phyloP scores from a whole-genome alignment of 2,113 vertebrate species.

The Podarcis cretensis region DNA sequence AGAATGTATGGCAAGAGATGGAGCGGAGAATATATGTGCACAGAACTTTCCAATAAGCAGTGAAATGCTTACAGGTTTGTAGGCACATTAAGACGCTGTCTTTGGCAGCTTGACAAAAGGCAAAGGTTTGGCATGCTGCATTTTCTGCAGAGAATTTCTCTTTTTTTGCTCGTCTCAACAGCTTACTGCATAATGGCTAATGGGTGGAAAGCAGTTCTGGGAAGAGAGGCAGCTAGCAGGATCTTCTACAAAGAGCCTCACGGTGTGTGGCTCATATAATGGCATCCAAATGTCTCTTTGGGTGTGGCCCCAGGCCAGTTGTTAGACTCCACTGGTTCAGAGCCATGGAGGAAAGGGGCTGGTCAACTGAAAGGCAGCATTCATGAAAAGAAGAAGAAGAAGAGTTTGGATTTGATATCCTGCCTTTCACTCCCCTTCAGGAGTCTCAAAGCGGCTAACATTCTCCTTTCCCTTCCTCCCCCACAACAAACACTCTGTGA shows the following conservation, averaged over 20 bases:
- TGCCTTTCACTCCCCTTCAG: too few relatives aligned
- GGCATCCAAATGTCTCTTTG: neutral
- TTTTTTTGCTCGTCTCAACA: neutral
- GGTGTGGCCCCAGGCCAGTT: too few relatives aligned
- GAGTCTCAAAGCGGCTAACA: too few relatives aligned
- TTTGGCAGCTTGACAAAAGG: conserved; percentile 21
- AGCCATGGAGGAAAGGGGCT: neutral
- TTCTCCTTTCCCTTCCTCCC: too few relatives aligned
- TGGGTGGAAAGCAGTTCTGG: neutral
- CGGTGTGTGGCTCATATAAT: neutral
- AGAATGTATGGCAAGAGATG: neutral
- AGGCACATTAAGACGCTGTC: neutral
- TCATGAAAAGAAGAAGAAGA: too few relatives aligned
- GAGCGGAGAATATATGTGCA: neutral
- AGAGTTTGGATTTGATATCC: too few relatives aligned
- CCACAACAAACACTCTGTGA: too few relatives aligned
- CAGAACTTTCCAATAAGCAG: neutral
- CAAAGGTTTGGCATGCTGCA: neutral
- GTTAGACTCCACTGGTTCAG: neutral
- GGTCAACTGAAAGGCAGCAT: too few relatives aligned
- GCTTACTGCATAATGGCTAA: conserved; percentile 13
- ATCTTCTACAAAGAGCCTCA: neutral
- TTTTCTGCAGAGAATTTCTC: neutral
- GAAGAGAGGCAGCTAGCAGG: too few relatives aligned
- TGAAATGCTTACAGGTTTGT: neutral